Base-by-base conservation (phyloP, 2,797 vertebrate genomes). In the Galaxias olidus region DNA sequence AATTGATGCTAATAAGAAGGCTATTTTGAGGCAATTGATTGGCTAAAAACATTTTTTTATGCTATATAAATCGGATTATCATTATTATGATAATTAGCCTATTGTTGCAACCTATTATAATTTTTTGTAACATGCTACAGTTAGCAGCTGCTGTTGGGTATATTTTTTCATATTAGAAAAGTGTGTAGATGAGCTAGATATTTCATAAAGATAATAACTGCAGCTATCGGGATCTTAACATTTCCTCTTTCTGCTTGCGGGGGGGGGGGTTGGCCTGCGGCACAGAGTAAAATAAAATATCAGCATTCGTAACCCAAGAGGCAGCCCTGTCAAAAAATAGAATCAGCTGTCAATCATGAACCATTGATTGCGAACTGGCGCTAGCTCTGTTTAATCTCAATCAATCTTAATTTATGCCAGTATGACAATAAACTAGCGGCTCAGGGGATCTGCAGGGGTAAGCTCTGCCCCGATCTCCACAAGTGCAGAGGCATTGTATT, bases 341-440 rank as follows among this genome's bases (percentile, higher is more conserved):
- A 92, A 93, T 90, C 85, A 91, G 91, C 92, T 93, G 93, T 94
- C 92, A 93, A 69, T 89, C 88, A 87, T 69, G 86, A 90, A 82
- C 87, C 87, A 94, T 94, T 89, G 92, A 95, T 95, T 91, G 90
- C 59, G 86, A 89, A 86, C 87, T 90, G 85, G 81, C 83, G 91
- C 90, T 86, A 82, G 90, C 73, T 74, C 73, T 90, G 92, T 92
- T 97, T 96, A 96, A 98, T 98, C 94, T 94, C 89, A 20, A 98
- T 98, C 95, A 94, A 96, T 98, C 96, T 98, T 95, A 94, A 98
- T 98, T 94, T 94, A 94, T 96, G 95, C 94, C 95, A 94, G 83
- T 75, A 92, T 94, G 93, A 98, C 96, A 98, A 98, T 94, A 89
- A 93, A 86, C 88, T 86, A 85, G 87, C 59, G 76, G 91, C 95